phyloP scores from a whole-genome alignment of 2,888 invertebrate genomes.

The Pseudeuparius sepicola region DNA sequence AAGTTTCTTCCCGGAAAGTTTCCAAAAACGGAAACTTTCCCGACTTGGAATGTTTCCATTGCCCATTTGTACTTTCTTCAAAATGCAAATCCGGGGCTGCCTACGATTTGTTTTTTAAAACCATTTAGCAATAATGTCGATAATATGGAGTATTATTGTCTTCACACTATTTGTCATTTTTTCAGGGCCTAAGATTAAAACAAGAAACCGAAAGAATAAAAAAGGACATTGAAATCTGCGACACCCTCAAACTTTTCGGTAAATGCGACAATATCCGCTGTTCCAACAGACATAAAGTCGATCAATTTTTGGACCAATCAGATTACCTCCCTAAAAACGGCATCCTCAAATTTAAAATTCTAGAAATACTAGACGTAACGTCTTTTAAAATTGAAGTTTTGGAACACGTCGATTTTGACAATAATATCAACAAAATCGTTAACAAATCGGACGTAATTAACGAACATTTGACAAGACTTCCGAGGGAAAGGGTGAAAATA shows the following conservation, averaged over 20 bases:
- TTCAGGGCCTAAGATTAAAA: conserved; percentile 27
- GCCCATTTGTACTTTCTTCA: no score
- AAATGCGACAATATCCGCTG: conserved; percentile 51
- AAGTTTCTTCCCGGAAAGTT: no score
- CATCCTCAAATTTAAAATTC: conserved; percentile 47
- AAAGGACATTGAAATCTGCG: conserved; percentile 45
- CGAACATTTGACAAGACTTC: no score
- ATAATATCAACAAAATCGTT: conserved; percentile 14
- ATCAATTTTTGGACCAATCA: conserved; percentile 44
- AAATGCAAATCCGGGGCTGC: no score
- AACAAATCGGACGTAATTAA: conserved; percentile 11
- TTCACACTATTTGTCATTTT: conserved; percentile 8
- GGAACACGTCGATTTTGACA: conserved; percentile 22
- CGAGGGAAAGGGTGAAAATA: conserved; percentile 8
- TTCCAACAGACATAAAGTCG: conserved; percentile 51
- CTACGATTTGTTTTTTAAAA: neutral
- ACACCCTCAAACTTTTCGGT: conserved; percentile 53
- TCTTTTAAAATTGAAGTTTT: conserved; percentile 42
- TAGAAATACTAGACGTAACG: conserved; percentile 49
- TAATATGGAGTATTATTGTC: neutral
- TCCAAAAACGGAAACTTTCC: no score
- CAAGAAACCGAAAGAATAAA: conserved; percentile 42
- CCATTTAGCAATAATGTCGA: neutral
- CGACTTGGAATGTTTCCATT: no score
- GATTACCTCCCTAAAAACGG: conserved; percentile 46